phyloP scores from a whole-genome alignment of 1,140 invertebrate species.

The Lutraria rhynchaena region DNA sequence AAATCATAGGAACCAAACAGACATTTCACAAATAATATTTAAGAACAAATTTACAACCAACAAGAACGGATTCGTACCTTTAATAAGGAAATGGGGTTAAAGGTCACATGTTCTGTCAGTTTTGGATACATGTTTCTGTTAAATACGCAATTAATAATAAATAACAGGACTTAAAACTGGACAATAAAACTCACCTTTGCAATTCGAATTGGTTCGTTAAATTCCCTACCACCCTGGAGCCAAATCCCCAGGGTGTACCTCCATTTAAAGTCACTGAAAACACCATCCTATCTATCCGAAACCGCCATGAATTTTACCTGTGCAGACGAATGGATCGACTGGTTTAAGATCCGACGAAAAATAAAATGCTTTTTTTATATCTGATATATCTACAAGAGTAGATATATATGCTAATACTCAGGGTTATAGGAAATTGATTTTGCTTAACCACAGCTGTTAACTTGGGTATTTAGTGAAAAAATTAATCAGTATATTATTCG shows the following conservation, averaged over 20 bases:
- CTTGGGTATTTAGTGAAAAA: too few relatives aligned
- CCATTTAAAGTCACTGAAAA: constrained; percentile 86
- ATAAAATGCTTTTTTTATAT: background rate
- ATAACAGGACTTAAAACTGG: background rate
- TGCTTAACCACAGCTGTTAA: too few relatives aligned
- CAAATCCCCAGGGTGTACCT: constrained; percentile 94
- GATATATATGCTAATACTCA: too few relatives aligned
- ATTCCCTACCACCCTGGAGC: constrained; percentile 86
- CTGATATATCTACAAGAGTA: too few relatives aligned
- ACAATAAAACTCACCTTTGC: constrained; percentile 75
- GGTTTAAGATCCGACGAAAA: constrained; percentile 10
- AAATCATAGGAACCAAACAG: too few relatives aligned
- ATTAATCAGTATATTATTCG: too few relatives aligned
- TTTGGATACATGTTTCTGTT: background rate
- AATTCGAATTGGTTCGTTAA: constrained; percentile 76
- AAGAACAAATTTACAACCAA: too few relatives aligned
- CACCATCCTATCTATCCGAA: constrained; percentile 76
- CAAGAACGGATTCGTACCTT: too few relatives aligned
- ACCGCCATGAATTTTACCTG: constrained; percentile 75
- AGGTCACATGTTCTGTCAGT: constrained; percentile 35
- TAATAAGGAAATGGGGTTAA: constrained; percentile 18
- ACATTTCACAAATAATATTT: too few relatives aligned
- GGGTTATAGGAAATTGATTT: too few relatives aligned
- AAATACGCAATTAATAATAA: background rate
- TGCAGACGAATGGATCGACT: constrained; percentile 13